These are phyloP conservation scores for Catagonus wagneri DNA, from an alignment of 2,113 vertebrate species.

Conservation along the genomic window DNA sequence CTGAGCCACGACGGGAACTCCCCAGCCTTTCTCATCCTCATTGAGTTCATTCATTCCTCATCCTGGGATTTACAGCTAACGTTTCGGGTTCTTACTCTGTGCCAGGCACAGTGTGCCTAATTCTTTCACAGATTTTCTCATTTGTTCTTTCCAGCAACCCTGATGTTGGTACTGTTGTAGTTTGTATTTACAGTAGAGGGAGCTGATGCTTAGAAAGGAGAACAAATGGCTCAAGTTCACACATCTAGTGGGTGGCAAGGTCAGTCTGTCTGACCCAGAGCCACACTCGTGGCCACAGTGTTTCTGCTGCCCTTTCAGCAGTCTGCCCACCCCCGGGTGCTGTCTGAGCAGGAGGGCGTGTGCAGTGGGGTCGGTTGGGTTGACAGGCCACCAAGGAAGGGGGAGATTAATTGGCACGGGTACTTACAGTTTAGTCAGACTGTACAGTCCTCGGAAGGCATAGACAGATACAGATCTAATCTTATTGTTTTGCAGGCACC, in stretches of 20 bases:
- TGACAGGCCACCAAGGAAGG: background rate
- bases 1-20: too few species aligned
- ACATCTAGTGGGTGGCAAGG: too few species aligned
- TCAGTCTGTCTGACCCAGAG: background rate
- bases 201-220: background rate
- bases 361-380: background rate
- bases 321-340: fast-evolving
- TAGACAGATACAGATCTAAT: slow-evolving; percentile 90
- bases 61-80: background rate
- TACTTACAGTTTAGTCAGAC: slow-evolving; percentile 96
- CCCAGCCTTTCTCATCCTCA: background rate
- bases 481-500: slow-evolving; percentile 95
- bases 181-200: background rate
- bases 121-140: background rate
- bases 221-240: background rate
- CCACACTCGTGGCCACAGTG: fast-evolving
- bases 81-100: background rate
- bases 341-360: fast-evolving
- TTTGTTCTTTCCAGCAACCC: background rate
- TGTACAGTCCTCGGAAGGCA: slow-evolving; percentile 95
- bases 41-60: background rate
- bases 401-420: background rate
- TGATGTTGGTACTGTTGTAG: too few species aligned
- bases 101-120: fast-evolving
- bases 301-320: too few species aligned